Evolutionary conservation across 2,797 vertebrate species (phyloP), one percentile per base, ranked within the genome.

Genomic region (Urosaurus nigricauda): DNA sequence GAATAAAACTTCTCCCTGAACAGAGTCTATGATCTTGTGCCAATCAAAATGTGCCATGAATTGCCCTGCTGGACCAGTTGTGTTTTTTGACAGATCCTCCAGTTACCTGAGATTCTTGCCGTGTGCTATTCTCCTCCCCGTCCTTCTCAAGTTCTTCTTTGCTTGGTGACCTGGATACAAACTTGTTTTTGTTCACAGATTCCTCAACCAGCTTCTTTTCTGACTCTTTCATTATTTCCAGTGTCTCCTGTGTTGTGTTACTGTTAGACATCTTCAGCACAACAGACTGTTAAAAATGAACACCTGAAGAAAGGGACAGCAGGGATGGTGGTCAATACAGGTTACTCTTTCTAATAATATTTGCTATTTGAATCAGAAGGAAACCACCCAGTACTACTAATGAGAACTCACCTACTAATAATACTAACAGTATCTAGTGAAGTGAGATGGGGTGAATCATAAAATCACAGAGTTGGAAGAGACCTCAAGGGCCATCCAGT

Each of bases 211-310:
- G 97, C 91, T 97, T 98, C 96, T 97, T 98, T 96, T 99, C 98
- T n/a, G 98, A 98, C 97, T 99, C 98, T 98, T 98, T 98, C 98
- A 98, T 98, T 97, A 98, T 98, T 96, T 99, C 98, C 95, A 97
- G 94, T 87, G 96, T 96, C 95, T 97, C 97, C 91, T 97, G 97
- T 85, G 96, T 96, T 80, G 97, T 97, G 96, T 97, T 97, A 97
- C 98, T 98, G 96, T 97, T 98, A 96, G 98, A 99, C 98, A 99
- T 99, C 97, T 98, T 98, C 96, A 97, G 92, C 87, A 96, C 87
- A 95, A 92, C 91, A 71, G 37, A 91, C 47, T 0, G 79, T 32
- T 86, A 94, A 95, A 74, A 82, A 94, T 0, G 91, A 93, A 93
- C 95, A 96, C 96, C 97, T 97, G 95, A 83, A 93, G 37, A 85